A percentile compares a stretch with the other conserved stretches of the same genome.
Evolutionary conservation across 35 echinoderm and acorn worm species (phyloP).

Genomic region (Lytechinus variegatus): DNA sequence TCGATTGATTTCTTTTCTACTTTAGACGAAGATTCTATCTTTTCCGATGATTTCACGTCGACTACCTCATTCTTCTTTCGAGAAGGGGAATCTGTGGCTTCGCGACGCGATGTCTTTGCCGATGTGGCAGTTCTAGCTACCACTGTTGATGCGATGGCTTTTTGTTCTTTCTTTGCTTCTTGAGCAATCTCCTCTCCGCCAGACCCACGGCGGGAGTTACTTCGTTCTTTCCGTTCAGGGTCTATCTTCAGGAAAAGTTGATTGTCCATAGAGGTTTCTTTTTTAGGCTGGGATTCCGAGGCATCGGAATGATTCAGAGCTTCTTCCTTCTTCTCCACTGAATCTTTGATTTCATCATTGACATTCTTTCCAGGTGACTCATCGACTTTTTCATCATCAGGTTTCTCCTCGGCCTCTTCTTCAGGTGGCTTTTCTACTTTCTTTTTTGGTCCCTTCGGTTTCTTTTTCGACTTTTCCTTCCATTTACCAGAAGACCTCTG

Average conservation of each 20-base stretch:
- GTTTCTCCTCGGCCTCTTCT: background rate
- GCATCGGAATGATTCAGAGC: background rate
- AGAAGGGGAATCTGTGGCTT: background rate
- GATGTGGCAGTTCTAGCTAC: background rate
- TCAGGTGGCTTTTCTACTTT: background rate
- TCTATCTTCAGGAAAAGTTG: background rate
- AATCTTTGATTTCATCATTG: background rate
- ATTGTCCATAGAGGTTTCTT: background rate
- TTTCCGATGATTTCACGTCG: background rate
- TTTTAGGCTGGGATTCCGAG: background rate
- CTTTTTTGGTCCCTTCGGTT: background rate
- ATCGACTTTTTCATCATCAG: background rate
- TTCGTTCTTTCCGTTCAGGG: background rate
- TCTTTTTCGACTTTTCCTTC: background rate
- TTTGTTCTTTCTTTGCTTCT: constrained; percentile 16
- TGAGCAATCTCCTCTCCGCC: background rate
- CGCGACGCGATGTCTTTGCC: background rate
- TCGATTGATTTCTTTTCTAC: background rate
- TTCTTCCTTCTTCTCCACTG: background rate
- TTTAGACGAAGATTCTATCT: background rate
- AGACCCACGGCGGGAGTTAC: background rate
- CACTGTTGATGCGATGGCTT: background rate
- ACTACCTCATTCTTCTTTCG: background rate
- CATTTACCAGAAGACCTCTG: background rate
- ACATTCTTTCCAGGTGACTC: background rate